Base-by-base conservation (phyloP, 1,140 invertebrate genomes). In the Cecropterus lyciades region DNA sequence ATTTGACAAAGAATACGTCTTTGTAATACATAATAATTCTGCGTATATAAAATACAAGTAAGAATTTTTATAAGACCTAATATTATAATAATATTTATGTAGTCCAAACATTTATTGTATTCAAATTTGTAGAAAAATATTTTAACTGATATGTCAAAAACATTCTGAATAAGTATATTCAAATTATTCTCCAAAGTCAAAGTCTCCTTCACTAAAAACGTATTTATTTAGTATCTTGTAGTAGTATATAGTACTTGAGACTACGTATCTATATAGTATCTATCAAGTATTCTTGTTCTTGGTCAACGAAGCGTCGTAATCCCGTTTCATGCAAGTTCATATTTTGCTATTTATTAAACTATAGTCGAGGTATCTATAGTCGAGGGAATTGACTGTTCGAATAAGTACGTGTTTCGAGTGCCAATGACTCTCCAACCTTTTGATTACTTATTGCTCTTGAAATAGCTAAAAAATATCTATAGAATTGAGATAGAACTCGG, bases 281-380 rank as follows among this genome's bases (percentile, higher is more conserved):
- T 1, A 37, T 37, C 1, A 37, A 37, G 11, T 37, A 37, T 10
- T 37, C 33, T 37, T 1, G 33, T 37, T n/a, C 33, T 37, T 37
- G 7, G 33, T n/a, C 33, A 37, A 37, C 33, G 33, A n/a, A 37
- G 33, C 33, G 33, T 37, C 10, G 11, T 11, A 37, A 37, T 37
- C 33, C 10, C 11, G 11, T 43, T 43, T 14, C n/a, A 43, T 43
- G n/a, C 13, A 14, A 43, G 40, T 43, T 9, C n/a, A 43, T 14
- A 43, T 43, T 43, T 43, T 11, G 13, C 11, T 43, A 43, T 43
- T 43, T 43, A 43, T 43, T 43, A 14, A 43, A 43, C 14, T 43
- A 40, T 11, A 43, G 40, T 6, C 14, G n/a, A n/a, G 13, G 4
- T 43, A 43, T 14, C 6, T 37, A 37, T 43, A n/a, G 2, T 3